Percentiles rank a stretch among this genome's conserved stretches.
Conservation (phyloP, 2,113 vertebrate genomes). For the Chrysochloris asiatica region DNA sequence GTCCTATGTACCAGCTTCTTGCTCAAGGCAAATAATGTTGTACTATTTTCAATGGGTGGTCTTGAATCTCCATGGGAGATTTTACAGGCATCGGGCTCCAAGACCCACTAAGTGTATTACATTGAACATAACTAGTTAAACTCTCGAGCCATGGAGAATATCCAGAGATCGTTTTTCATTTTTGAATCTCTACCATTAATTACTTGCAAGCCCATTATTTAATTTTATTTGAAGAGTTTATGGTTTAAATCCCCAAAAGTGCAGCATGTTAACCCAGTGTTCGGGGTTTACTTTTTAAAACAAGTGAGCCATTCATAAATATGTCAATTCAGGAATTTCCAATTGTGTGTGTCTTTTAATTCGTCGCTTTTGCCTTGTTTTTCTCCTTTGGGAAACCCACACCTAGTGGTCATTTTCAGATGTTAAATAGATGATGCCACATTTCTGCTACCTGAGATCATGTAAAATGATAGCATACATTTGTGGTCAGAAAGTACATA, state of each 20-base stretch:
- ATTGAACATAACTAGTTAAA: slow-evolving; percentile 60
- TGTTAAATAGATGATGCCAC: neutral
- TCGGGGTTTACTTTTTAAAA: slow-evolving; percentile 69
- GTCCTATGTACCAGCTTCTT: slow-evolving; percentile 71
- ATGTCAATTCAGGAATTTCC: slow-evolving; percentile 15
- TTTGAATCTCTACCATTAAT: slow-evolving; percentile 53
- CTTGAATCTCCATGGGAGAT: slow-evolving; percentile 78
- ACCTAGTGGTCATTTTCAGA: slow-evolving; percentile 4
- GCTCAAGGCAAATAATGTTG: slow-evolving; percentile 72
- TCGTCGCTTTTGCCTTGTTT: neutral
- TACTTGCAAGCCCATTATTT: slow-evolving; percentile 55
- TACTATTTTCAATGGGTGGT: slow-evolving; percentile 79
- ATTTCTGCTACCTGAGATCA: slow-evolving; percentile 21
- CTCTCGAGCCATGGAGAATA: slow-evolving; percentile 43
- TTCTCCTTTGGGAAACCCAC: slow-evolving; percentile 34
- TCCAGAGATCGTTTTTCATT: slow-evolving; percentile 51
- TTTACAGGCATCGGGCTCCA: slow-evolving; percentile 68
- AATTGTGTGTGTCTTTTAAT: slow-evolving; percentile 49
- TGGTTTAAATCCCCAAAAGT: slow-evolving; percentile 56
- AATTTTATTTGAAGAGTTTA: slow-evolving; percentile 64
- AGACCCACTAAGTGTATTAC: slow-evolving; percentile 63
- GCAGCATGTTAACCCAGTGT: slow-evolving; percentile 10
- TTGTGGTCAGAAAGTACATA: neutral
- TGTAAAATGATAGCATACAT: neutral
- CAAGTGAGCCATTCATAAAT: slow-evolving; percentile 52